A percentile compares a stretch with the other conserved stretches of the same genome.
Evolutionary conservation across 2,113 vertebrate species (phyloP).

Genomic region (Ageneiosus marmoratus): DNA sequence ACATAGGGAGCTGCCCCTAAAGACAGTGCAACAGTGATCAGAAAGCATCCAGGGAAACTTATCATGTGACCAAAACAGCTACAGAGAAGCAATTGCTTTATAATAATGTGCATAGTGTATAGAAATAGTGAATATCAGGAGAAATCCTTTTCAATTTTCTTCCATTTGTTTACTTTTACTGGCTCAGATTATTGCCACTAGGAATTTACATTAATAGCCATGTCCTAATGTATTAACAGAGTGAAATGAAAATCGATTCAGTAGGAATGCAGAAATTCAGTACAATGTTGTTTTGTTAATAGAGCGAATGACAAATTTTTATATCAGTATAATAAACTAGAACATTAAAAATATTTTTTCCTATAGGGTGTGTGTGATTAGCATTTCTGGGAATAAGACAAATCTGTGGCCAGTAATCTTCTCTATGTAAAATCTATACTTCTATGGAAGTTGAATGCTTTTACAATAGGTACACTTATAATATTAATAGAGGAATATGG

Average conservation of each 20-base stretch:
- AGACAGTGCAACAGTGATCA: background rate
- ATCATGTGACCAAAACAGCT: background rate
- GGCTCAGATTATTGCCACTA: background rate
- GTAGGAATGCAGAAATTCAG: too few species aligned
- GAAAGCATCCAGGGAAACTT: background rate
- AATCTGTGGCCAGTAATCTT: background rate
- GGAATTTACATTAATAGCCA: background rate
- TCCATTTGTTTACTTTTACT: background rate
- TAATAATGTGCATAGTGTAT: background rate
- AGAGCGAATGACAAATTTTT: background rate
- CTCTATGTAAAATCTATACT: too few species aligned
- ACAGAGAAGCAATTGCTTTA: background rate
- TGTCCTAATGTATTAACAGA: background rate
- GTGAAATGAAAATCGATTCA: background rate
- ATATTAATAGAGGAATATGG: too few species aligned
- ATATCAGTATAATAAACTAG: background rate
- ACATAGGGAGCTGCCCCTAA: background rate
- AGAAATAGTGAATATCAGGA: too few species aligned
- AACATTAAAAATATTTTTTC: background rate
- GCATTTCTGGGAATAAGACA: background rate
- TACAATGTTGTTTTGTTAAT: background rate
- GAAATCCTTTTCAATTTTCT: too few species aligned
- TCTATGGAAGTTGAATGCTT: background rate
- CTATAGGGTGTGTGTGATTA: background rate
- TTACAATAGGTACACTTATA: too few species aligned